phyloP scores from a whole-genome alignment of 23 tunicate species.

The Ciona savignyi region DNA sequence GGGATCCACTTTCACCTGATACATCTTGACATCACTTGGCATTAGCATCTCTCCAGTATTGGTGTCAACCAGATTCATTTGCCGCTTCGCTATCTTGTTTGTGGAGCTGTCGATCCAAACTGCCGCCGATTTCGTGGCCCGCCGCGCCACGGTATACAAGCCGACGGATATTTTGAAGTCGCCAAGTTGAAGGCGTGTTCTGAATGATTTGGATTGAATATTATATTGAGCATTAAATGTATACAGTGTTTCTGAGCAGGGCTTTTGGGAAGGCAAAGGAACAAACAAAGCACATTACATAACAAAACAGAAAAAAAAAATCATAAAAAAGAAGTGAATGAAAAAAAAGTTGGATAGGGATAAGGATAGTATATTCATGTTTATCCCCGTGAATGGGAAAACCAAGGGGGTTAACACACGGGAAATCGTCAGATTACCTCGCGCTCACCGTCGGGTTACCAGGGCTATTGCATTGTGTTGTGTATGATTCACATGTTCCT shows the following conservation, averaged over 20 bases:
- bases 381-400: too few species aligned
- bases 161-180: slow-evolving; percentile 45
- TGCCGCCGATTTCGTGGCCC: slow-evolving; percentile 35
- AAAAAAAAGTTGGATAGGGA: too few species aligned
- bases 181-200: neutral
- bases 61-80: slow-evolving; percentile 40
- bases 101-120: slow-evolving; percentile 39
- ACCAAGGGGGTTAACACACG: too few species aligned
- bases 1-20: slow-evolving; percentile 31
- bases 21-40: slow-evolving; percentile 63
- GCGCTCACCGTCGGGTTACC: neutral
- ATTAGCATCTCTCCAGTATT: slow-evolving; percentile 61
- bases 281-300: too few species aligned
- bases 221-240: too few species aligned
- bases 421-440: neutral
- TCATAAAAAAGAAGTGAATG: too few species aligned
- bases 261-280: too few species aligned
- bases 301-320: too few species aligned
- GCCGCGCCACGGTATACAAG: slow-evolving; percentile 51
- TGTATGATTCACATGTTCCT: too few species aligned
- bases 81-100: slow-evolving; percentile 35
- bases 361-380: too few species aligned
- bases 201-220: too few species aligned
- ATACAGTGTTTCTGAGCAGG: too few species aligned
- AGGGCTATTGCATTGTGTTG: neutral